Percentiles rank a stretch among this genome's conserved stretches.
phyloP scores from a whole-genome alignment of 2,113 vertebrate genomes.

The Etheostoma spectabile region DNA sequence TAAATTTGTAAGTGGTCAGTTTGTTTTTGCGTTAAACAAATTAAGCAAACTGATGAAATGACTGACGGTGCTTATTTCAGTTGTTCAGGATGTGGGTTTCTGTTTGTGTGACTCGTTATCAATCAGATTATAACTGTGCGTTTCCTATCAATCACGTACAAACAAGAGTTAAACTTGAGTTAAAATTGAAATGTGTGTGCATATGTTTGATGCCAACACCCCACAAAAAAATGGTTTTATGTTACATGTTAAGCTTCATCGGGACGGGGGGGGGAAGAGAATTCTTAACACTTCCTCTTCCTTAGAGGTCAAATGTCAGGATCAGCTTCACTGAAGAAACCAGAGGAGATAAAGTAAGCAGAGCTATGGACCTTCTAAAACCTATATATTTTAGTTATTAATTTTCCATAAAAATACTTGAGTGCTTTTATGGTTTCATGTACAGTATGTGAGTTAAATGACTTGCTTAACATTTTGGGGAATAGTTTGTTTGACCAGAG shows the following conservation, averaged over 20 bases:
- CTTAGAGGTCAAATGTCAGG: neutral
- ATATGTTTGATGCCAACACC: neutral
- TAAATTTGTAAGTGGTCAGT: neutral
- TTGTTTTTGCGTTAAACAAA: neutral
- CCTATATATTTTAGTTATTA: too few relatives aligned
- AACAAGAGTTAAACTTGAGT: neutral
- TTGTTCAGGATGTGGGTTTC: neutral
- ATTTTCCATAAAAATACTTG: too few relatives aligned
- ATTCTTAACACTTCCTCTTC: neutral
- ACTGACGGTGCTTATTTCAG: neutral
- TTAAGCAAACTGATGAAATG: neutral
- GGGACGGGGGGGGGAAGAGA: too few relatives aligned
- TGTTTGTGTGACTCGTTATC: constrained; percentile 3
- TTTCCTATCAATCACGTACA: neutral
- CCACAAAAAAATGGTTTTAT: too few relatives aligned
- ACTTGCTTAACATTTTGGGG: too few relatives aligned
- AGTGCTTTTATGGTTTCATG: too few relatives aligned
- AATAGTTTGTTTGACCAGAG: too few relatives aligned
- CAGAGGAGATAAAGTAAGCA: neutral
- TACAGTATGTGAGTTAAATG: too few relatives aligned
- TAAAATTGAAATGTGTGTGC: neutral
- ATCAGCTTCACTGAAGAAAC: neutral
- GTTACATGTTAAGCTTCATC: neutral
- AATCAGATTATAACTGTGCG: neutral
- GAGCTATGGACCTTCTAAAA: too few relatives aligned